Base-by-base conservation (phyloP, 2,113 vertebrate species). In the Etheostoma spectabile region DNA sequence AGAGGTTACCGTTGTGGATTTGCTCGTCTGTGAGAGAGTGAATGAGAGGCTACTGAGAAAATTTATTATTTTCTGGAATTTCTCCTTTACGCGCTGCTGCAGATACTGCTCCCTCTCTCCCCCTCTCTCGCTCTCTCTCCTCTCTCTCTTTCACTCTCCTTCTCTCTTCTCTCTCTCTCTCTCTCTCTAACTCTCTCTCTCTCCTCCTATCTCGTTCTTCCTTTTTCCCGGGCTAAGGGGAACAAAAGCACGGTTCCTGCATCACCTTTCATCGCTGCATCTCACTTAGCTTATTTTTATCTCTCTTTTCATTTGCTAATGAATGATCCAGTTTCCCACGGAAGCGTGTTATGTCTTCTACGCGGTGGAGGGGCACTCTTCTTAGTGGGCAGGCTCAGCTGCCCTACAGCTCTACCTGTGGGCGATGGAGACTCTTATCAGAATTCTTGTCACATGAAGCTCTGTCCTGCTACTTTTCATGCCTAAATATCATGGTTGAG, bases 11-110 rank as follows among this genome's bases (percentile, higher is more conserved):
- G 30, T 83, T 82, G 60, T 48, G 88, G 83, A 80, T 93, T 80
- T 74, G 69, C 88, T 79, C 75, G 79, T 84, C 90, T 73, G 85
- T 55, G 82, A 74, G 81, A 64, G 89, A 83, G 85, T 76, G 80
- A 90, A 76, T 59, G 69, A 84, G 86, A 91, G 92, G 88, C 90
- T 55, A 77, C 90, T 87, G 91, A 80, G 84, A 89, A 69, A 85
- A 90, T 95, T 94, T 94, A 93, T 95, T 93, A 93, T 94, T 94
- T 90, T 72, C 88, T 77, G 91, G 84, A 91, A 94, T 93, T 93
- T 91, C 86, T 91, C 77, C 84, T 91, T 91, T 88, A 92, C 91
- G 88, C 88, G 89, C 93, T 90, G 94, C 93, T 93, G 95, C 94
- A 94, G 93, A 92, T 92, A 88, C 88, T 83, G 85, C 90, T 89